Evolutionary conservation across 2,888 invertebrate species (phyloP).

Genomic region (Phanerotoma sp.): DNA sequence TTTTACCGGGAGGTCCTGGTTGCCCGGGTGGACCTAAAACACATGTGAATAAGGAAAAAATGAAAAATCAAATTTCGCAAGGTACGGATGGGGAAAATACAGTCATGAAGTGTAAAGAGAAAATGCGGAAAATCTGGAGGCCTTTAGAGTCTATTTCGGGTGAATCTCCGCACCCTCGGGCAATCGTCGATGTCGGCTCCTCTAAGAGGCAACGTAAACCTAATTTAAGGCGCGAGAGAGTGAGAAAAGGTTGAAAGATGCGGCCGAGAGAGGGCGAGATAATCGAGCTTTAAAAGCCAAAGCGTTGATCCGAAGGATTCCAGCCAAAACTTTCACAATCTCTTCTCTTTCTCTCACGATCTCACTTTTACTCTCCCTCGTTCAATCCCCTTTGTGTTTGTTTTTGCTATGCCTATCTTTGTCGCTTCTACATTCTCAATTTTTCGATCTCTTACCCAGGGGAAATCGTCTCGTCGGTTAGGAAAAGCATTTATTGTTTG

Average conservation of each 20-base stretch:
- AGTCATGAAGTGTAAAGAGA: neutral
- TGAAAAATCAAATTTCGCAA: neutral
- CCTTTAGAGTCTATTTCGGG: constrained; percentile 3
- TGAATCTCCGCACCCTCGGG: constrained; percentile 7
- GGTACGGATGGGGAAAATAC: neutral
- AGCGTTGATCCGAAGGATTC: constrained; percentile 25
- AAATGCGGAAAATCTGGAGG: constrained; percentile 11
- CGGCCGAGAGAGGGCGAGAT: constrained; percentile 23
- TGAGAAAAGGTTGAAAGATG: constrained; percentile 3
- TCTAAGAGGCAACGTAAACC: constrained; percentile 39
- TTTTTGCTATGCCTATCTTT: constrained; percentile 1
- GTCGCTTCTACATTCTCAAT: constrained; percentile 9
- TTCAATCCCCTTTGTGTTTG: constrained; percentile 18
- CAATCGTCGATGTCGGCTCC: constrained; percentile 14
- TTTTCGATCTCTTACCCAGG: constrained; percentile 17
- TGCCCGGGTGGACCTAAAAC: constrained; percentile 71
- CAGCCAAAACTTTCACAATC: constrained; percentile 12
- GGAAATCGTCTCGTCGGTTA: constrained; percentile 19
- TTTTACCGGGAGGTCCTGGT: constrained; percentile 82
- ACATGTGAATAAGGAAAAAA: constrained; percentile 10
- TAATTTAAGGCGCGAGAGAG: constrained; percentile 34
- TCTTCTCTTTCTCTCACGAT: constrained; percentile 13
- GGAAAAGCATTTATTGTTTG: constrained; percentile 21
- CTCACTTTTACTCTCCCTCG: constrained; percentile 13
- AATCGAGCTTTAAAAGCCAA: constrained; percentile 35